Conservation (phyloP, 1,140 invertebrate species). For the Rhyacophila brunnea region DNA sequence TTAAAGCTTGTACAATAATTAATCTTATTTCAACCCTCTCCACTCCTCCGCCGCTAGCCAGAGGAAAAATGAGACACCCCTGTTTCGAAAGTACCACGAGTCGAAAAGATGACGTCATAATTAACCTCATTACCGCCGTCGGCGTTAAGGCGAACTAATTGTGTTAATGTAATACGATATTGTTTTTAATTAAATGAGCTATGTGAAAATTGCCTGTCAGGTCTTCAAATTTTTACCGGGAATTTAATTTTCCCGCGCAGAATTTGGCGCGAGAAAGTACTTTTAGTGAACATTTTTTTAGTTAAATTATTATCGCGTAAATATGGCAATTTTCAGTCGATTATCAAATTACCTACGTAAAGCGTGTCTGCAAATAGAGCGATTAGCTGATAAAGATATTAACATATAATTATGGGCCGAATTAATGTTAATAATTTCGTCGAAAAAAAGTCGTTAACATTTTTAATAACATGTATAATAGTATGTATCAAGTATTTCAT, state of each 20-base stretch:
- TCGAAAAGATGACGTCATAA: conserved; percentile 33
- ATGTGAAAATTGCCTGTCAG: conserved; percentile 27
- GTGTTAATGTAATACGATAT: conserved; percentile 35
- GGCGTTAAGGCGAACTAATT: conserved; percentile 35
- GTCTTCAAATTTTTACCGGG: conserved; percentile 21
- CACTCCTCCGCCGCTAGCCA: conserved; percentile 1
- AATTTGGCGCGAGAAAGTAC: neutral
- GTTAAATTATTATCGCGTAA: neutral
- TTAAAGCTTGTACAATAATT: conserved; percentile 27
- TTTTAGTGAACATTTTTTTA: neutral
- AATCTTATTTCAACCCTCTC: conserved; percentile 23
- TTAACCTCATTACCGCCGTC: conserved; percentile 36
- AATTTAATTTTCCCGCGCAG: conserved; percentile 21
- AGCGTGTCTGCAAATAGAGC: too few relatives aligned
- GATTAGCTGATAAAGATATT: too few relatives aligned
- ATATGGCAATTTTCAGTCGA: too few relatives aligned
- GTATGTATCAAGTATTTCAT: too few relatives aligned
- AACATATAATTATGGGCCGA: too few relatives aligned
- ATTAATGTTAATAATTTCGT: too few relatives aligned
- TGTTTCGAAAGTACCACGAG: neutral
- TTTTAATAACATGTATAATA: too few relatives aligned
- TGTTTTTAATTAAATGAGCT: conserved; percentile 37
- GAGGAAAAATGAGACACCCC: conserved; percentile 26
- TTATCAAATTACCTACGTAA: too few relatives aligned
- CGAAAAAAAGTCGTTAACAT: too few relatives aligned